These are phyloP conservation scores for Hyposoter didymator DNA, from an alignment of 2,888 invertebrate species.

Conservation along the genomic window DNA sequence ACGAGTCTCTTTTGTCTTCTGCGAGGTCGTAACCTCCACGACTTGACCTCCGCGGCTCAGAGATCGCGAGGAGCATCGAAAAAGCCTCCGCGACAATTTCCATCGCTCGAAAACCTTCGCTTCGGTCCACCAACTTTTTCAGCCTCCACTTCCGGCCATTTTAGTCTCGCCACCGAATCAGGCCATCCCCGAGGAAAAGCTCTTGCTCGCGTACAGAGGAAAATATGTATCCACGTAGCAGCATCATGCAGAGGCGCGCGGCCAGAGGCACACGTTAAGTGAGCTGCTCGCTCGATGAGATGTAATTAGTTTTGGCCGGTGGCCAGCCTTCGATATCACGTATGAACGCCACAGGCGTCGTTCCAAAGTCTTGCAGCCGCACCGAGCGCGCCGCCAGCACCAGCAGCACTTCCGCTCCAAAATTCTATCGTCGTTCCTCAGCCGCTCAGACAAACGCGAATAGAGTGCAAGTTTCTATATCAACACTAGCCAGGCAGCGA, in stretches of 20 bases:
- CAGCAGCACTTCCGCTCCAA: background rate
- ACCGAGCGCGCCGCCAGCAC: background rate
- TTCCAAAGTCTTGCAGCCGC: slow-evolving; percentile 50
- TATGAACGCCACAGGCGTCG: slow-evolving; percentile 41
- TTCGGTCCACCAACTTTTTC: too few relatives aligned
- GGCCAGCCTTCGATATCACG: slow-evolving; percentile 64
- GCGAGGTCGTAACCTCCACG: too few relatives aligned
- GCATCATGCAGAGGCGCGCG: too few relatives aligned
- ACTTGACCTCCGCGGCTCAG: too few relatives aligned
- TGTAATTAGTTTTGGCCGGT: slow-evolving; percentile 66
- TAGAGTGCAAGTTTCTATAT: slow-evolving; percentile 10
- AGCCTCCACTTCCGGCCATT: background rate
- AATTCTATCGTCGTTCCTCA: slow-evolving; percentile 11
- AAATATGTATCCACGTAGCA: background rate
- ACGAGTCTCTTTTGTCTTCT: too few relatives aligned
- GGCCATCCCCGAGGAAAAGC: slow-evolving; percentile 21
- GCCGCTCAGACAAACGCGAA: slow-evolving; percentile 4
- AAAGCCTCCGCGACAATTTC: too few relatives aligned
- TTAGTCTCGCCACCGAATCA: background rate
- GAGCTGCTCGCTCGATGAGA: slow-evolving; percentile 62
- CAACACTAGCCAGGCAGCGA: background rate
- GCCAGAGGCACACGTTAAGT: slow-evolving; percentile 41
- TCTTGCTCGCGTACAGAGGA: background rate
- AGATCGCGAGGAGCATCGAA: too few relatives aligned
- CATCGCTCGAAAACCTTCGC: too few relatives aligned